Evolutionary conservation across 2,888 invertebrate species (phyloP), one percentile per base, ranked within the genome.

Genomic region (Ethmia dodecea): DNA sequence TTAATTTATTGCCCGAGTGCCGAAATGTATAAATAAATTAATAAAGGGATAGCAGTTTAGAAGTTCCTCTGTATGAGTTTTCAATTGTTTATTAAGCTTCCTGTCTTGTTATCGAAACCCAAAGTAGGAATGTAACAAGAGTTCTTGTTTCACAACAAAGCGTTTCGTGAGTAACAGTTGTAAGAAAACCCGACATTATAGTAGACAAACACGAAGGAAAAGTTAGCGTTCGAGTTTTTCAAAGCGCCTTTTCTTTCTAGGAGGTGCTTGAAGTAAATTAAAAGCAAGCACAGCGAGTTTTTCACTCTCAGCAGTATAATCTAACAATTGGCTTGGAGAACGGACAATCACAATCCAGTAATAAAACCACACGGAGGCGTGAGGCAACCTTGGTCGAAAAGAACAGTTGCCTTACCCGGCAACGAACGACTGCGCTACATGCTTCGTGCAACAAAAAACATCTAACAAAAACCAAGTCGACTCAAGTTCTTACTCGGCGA

Each of bases 341-440:
- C 60, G 65, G 59, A 62, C 63, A 65, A 55, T 62, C 67, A 59
- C 62, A 61, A 63, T 65, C 54, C 49, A 61, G 55, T 59, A 62
- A 65, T 71, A 69, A 62, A 62, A 45, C 56, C 53, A 52, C 45
- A 55, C 58, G 52, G 55, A 63, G 57, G 60, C 55, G 60, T 62
- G 48, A 52, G 45, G 59, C 68, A 76, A 75, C 81, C 81, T 81
- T 81, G 83, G 64, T 58, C 53, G 64, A 71, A 70, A 60, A 64
- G 69, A 77, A 75, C 73, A 69, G 75, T 73, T 62, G 69, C 61
- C 57, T 57, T 59, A 58, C 52, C 49, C 55, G 52, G 56, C 51
- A 60, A 52, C 54, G 47, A 55, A 52, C 49, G 49, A 49, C 67
- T 60, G 60, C 54, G 67, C 64, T 70, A 69, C 64, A 63, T 61